Evolutionary conservation across 2,113 vertebrate species (phyloP).

Genomic region (Erinaceus europaeus): DNA sequence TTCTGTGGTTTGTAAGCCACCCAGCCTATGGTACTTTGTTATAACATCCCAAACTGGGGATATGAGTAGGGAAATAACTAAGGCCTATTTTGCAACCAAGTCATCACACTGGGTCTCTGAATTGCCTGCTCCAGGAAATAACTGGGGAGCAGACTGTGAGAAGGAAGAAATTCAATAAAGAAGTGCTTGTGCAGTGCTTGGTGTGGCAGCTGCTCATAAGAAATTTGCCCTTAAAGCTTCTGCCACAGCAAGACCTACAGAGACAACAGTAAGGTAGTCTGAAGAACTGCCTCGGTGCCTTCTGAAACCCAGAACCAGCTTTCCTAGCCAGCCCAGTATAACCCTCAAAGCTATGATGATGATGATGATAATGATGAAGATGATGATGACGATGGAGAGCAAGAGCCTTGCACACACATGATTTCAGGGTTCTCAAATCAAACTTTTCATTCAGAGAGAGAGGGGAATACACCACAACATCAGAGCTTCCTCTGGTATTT

Average conservation of each 20-base stretch:
- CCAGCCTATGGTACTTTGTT: no score
- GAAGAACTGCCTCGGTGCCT: constrained; percentile 72
- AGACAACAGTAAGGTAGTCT: no score
- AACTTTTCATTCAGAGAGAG: no score
- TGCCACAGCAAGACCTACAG: constrained; percentile 61
- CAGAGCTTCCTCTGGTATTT: no score
- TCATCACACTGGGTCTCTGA: constrained; percentile 79
- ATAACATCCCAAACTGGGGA: not conserved
- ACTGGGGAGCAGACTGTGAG: constrained; percentile 74
- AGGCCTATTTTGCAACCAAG: not conserved
- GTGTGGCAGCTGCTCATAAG: constrained; percentile 79
- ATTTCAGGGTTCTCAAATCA: not conserved
- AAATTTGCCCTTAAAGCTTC: constrained; percentile 82
- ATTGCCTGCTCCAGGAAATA: constrained; percentile 88
- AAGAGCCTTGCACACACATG: not conserved
- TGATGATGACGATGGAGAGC: no score
- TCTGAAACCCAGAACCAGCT: constrained; percentile 81
- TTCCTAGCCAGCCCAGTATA: constrained; percentile 77
- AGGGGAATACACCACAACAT: no score
- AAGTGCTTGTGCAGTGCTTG: constrained; percentile 85
- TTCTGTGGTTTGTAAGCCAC: no score
- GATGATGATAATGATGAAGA: no score
- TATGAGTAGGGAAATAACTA: not conserved
- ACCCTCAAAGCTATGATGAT: constrained; percentile 70
- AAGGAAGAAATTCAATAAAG: constrained; percentile 67